phyloP scores from a whole-genome alignment of 2,888 invertebrate genomes.

The Kryphioiulus occultus region DNA sequence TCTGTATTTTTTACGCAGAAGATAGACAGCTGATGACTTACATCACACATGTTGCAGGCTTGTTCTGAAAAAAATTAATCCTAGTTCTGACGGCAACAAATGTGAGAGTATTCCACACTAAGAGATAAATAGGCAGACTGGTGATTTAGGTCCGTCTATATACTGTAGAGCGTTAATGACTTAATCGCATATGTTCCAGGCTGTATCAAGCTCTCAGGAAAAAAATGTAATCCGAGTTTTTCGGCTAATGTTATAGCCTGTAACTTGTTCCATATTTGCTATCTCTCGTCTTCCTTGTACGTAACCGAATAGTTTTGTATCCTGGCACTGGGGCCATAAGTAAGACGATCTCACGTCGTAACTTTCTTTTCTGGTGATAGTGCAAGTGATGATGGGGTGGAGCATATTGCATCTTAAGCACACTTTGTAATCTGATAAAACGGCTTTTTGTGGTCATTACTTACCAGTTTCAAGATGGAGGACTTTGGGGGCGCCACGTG shows the following conservation, averaged over 20 bases:
- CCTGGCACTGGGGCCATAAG: neutral
- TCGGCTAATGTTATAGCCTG: neutral
- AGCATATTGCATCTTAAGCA: slow-evolving; percentile 17
- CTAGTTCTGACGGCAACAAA: no score
- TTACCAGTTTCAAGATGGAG: neutral
- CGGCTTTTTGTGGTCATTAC: neutral
- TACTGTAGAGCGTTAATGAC: neutral
- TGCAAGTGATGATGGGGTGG: neutral
- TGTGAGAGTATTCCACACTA: no score
- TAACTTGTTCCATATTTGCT: neutral
- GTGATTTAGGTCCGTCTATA: no score
- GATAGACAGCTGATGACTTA: no score
- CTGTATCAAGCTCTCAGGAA: neutral
- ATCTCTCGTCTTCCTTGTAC: neutral
- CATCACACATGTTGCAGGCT: no score
- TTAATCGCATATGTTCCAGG: neutral
- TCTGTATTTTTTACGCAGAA: no score
- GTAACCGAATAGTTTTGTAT: neutral
- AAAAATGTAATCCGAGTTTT: neutral
- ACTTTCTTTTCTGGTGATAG: neutral
- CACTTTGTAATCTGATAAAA: slow-evolving; percentile 30
- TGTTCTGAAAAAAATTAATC: no score
- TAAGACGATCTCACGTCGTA: neutral
- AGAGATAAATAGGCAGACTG: no score
- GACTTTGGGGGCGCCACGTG: slow-evolving; percentile 19